Evolutionary conservation across 2,888 invertebrate genomes (phyloP), one percentile per base, ranked within the genome.

Genomic region (Hemithea aestivaria): DNA sequence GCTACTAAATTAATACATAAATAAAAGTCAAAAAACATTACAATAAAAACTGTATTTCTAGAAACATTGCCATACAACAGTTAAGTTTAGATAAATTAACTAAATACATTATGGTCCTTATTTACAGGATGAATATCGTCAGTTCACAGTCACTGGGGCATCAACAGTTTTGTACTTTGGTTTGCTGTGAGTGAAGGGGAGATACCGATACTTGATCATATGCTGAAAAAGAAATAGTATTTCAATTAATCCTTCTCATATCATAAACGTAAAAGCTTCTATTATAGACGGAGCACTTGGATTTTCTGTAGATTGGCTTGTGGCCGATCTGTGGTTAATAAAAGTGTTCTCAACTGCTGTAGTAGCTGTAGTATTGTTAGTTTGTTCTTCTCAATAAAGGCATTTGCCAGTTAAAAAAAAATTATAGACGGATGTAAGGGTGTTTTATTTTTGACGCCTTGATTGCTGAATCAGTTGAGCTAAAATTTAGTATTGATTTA

Each of bases 201-300:
- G 89, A 88, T 99, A 99, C 84, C 96, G 93, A 87, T 99, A 99
- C 88, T 96, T 98, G 73, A 99, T 94, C 99, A 99, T 99, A 89
- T 99, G 99, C 97, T 98, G 90, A 50, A 92, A 90, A 64, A 56
- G 59, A 9, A 10, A 28, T 27, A 23, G 3, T 2, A 24, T 2
- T n/a, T 9, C 1, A 7, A 34, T 26, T 10, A 7, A 10, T 2
- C 1, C 7, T 5, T 7, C 7, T 2, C n/a, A 29, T 10, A 2
- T 8, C 8, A 28, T 20, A n/a, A n/a, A n/a, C n/a, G n/a, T n/a
- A n/a, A n/a, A n/a, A n/a, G n/a, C n/a, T n/a, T n/a, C n/a, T n/a
- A n/a, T n/a, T n/a, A n/a, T n/a, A n/a, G n/a, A n/a, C n/a, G n/a
- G n/a, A n/a, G n/a, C n/a, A n/a, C n/a, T n/a, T n/a, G n/a, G n/a